These are phyloP conservation scores for Pherbina coryleti DNA, from an alignment of 2,888 invertebrate species.

Conservation along the genomic window DNA sequence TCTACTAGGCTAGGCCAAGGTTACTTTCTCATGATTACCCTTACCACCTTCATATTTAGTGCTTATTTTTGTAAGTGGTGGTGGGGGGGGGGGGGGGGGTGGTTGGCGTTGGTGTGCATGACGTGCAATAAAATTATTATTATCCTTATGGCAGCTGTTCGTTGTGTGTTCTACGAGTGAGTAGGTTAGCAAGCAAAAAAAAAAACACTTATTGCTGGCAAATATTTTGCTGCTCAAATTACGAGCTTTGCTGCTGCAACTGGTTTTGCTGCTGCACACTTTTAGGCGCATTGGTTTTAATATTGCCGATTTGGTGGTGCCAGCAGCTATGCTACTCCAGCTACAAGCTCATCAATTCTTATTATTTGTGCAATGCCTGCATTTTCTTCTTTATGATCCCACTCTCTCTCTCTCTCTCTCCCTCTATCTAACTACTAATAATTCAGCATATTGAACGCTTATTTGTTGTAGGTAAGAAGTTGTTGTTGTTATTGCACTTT, in stretches of 20 bases:
- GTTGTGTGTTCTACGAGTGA: background rate
- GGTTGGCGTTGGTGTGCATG: background rate
- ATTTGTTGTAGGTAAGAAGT: too few relatives aligned
- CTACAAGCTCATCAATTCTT: background rate
- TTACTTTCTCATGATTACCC: background rate
- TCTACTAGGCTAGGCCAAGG: background rate
- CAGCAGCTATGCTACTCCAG: background rate
- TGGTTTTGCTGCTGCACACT: background rate
- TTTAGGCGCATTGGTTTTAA: background rate
- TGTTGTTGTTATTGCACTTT: too few relatives aligned
- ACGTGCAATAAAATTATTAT: slow-evolving; percentile 20
- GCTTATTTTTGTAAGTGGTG: background rate
- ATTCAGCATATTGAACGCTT: background rate
- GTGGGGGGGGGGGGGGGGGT: background rate
- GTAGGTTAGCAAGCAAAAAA: background rate
- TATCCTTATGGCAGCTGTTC: slow-evolving; percentile 21
- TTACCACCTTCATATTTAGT: too few relatives aligned
- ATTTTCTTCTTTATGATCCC: background rate
- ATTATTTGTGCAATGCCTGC: background rate
- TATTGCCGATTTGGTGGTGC: background rate
- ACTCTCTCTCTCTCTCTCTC: background rate
- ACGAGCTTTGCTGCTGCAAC: background rate
- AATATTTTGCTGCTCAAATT: background rate
- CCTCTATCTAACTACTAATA: background rate
- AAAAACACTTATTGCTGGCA: background rate